phyloP scores from a whole-genome alignment of 2,113 vertebrate genomes.

The Peromyscus polionotus region DNA sequence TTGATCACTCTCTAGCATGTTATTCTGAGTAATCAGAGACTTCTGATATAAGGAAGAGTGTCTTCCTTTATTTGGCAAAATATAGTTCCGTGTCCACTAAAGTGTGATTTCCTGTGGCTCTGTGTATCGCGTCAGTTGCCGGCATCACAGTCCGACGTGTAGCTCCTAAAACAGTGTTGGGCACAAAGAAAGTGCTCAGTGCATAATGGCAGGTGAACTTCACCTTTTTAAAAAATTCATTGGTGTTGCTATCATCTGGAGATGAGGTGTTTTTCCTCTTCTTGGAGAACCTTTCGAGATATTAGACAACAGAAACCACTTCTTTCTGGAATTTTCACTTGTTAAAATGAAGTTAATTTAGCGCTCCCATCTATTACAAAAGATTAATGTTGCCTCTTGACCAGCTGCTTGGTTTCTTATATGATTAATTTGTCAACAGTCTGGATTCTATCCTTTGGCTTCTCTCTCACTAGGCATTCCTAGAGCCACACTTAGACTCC shows the following conservation, averaged over 20 bases:
- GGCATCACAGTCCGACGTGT: not conserved
- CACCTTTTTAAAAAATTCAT: not conserved
- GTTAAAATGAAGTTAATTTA: conserved; percentile 23
- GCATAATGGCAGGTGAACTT: not conserved
- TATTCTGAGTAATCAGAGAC: not conserved
- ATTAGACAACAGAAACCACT: not conserved
- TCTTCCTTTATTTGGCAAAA: conserved; percentile 8
- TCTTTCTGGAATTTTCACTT: not conserved
- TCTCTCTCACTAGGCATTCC: not conserved
- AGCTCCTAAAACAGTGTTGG: not conserved
- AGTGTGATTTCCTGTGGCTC: not conserved
- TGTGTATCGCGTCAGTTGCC: not conserved
- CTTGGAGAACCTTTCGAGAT: conserved; percentile 31
- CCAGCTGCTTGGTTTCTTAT: conserved; percentile 20
- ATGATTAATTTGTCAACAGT: not conserved
- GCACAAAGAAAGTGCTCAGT: not conserved
- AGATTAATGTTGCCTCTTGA: not conserved
- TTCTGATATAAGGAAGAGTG: not conserved
- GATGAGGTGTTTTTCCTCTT: not conserved
- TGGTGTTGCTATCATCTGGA: not conserved
- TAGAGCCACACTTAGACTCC: not conserved
- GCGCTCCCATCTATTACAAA: not conserved
- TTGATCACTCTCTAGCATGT: not conserved
- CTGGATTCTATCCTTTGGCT: not conserved
- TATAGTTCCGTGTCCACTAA: not conserved